phyloP scores from a whole-genome alignment of 1,140 invertebrate genomes.

The Lordiphosa clarofinis region DNA sequence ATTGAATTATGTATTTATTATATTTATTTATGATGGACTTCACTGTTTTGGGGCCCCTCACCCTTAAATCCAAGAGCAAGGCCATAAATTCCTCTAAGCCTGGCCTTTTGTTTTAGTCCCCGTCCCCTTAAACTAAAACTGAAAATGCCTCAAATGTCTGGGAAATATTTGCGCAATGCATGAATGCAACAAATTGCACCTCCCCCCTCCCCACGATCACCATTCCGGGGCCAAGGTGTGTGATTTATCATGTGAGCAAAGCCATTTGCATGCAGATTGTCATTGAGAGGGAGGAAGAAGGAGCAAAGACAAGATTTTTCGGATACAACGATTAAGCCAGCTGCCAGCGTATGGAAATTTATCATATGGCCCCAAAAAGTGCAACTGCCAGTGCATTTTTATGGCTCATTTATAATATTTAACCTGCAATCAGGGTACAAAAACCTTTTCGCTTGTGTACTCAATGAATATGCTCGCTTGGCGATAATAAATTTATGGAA shows the following conservation, averaged over 20 bases:
- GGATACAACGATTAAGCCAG: constrained; percentile 19
- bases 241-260: constrained; percentile 44
- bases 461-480: constrained; percentile 6
- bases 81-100: constrained; percentile 27
- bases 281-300: constrained; percentile 4
- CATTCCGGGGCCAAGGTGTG: constrained; percentile 34
- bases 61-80: constrained; percentile 8
- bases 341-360: constrained; percentile 38
- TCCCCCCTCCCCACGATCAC: constrained; percentile 1
- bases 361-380: constrained; percentile 41
- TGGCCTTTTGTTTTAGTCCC: constrained; percentile 15
- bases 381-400: constrained; percentile 40
- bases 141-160: constrained; percentile 41
- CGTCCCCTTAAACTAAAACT: background rate
- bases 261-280: constrained; percentile 47
- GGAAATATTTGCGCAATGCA: constrained; percentile 53
- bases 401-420: constrained; percentile 54
- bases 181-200: constrained; percentile 54
- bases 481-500: constrained; percentile 75
- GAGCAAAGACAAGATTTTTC: constrained; percentile 9
- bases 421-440: constrained; percentile 28
- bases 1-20: no score
- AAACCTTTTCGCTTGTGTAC: constrained; percentile 4
- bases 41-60: background rate
- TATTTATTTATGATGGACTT: no score